phyloP scores from a whole-genome alignment of 2,113 vertebrate genomes.

The Sminthopsis crassicaudata region DNA sequence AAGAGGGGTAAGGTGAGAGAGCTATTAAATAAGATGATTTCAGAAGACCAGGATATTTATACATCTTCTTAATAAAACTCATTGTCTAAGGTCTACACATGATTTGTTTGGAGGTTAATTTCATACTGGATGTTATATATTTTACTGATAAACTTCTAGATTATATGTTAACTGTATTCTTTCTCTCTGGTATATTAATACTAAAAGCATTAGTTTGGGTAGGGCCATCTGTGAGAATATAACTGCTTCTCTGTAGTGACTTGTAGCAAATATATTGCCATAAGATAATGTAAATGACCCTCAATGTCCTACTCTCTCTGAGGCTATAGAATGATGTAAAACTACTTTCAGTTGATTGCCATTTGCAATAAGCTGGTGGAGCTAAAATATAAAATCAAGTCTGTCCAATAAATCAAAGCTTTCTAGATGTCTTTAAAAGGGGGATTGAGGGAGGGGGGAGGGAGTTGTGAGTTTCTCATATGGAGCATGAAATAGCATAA shows the following conservation, averaged over 20 bases:
- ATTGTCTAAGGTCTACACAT: constrained; percentile 38
- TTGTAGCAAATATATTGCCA: constrained; percentile 43
- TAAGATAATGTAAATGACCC: constrained; percentile 29
- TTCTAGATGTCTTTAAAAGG: constrained; percentile 53
- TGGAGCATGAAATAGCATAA: constrained; percentile 21
- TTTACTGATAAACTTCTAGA: constrained; percentile 54
- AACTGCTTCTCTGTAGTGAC: constrained; percentile 16
- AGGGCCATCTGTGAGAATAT: constrained; percentile 37
- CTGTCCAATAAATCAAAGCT: constrained; percentile 54
- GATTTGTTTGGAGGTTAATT: constrained; percentile 58
- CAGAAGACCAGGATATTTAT: neutral
- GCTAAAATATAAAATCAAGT: constrained; percentile 53
- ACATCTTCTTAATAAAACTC: constrained; percentile 28
- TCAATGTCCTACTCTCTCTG: neutral
- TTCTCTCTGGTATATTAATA: constrained; percentile 50
- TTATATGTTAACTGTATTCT: constrained; percentile 30
- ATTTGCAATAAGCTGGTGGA: constrained; percentile 23
- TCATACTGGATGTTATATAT: constrained; percentile 12
- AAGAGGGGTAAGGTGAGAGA: neutral
- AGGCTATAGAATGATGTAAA: constrained; percentile 47
- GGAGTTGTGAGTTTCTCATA: constrained; percentile 53
- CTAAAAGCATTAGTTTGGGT: constrained; percentile 34
- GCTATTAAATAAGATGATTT: neutral
- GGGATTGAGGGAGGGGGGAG: constrained; percentile 15
- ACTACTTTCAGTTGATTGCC: constrained; percentile 62